phyloP scores from a whole-genome alignment of 2,888 invertebrate genomes.

The Protodeltote pygarga region DNA sequence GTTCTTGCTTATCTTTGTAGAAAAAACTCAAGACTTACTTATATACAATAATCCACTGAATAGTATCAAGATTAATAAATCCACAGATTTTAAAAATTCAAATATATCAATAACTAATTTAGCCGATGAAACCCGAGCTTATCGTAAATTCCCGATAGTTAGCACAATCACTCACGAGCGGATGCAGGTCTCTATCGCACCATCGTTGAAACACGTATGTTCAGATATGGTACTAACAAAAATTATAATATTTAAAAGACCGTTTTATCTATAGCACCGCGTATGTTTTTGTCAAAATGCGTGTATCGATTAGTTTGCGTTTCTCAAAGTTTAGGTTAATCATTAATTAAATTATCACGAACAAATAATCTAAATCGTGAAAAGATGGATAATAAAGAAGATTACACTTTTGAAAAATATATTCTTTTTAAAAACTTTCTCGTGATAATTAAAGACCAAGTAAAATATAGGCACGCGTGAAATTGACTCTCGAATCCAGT shows the following conservation, averaged over 20 bases:
- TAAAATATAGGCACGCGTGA: too few species aligned
- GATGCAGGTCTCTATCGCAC: constrained; percentile 60
- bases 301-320: constrained; percentile 48
- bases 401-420: too few species aligned
- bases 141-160: constrained; percentile 24
- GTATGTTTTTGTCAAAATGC: constrained; percentile 47
- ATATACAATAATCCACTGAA: too few species aligned
- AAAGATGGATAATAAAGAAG: neutral
- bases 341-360: neutral
- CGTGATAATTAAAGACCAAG: too few species aligned
- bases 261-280: constrained; percentile 56
- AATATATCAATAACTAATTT: constrained; percentile 2
- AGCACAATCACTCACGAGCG: constrained; percentile 55
- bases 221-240: constrained; percentile 47
- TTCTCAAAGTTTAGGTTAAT: constrained; percentile 59
- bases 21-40: too few species aligned
- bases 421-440: too few species aligned
- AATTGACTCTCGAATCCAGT: too few species aligned
- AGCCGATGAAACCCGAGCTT: constrained; percentile 31
- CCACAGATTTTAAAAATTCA: neutral
- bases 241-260: constrained; percentile 58
- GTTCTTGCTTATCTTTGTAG: too few species aligned
- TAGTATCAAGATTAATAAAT: too few species aligned
- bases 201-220: constrained; percentile 61
- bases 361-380: neutral